A percentile compares a stretch with the other conserved stretches of the same genome.
These are phyloP conservation scores for Papilio demoleus DNA, from an alignment of 2,888 invertebrate species.

Conservation along the genomic window DNA sequence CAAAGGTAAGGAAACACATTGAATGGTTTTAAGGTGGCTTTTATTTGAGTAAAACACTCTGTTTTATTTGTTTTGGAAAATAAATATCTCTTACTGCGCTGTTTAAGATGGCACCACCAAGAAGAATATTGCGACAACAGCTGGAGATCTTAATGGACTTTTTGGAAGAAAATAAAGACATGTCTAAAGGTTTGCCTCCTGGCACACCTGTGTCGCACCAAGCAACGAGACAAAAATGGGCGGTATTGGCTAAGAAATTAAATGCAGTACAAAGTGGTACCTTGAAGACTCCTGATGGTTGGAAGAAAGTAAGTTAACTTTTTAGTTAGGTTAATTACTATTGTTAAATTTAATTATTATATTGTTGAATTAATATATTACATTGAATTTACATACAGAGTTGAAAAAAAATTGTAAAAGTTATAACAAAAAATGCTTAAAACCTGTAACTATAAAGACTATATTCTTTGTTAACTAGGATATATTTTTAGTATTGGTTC, in stretches of 20 bases:
- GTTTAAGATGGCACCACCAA: slow-evolving; percentile 73
- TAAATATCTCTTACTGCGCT: slow-evolving; percentile 36
- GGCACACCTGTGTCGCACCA: slow-evolving; percentile 63
- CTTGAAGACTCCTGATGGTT: slow-evolving; percentile 67
- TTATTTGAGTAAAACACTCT: background rate
- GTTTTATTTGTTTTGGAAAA: slow-evolving; percentile 4
- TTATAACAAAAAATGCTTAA: slow-evolving; percentile 2
- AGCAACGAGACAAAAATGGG: slow-evolving; percentile 67
- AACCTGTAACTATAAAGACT: too few relatives aligned
- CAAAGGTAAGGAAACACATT: slow-evolving; percentile 29
- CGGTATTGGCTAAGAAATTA: slow-evolving; percentile 64
- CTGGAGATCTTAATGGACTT: slow-evolving; percentile 70
- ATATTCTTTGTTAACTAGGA: slow-evolving; percentile 33
- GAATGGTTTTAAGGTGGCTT: background rate
- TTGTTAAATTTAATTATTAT: background rate
- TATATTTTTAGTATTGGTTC: slow-evolving; percentile 69
- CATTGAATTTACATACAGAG: background rate
- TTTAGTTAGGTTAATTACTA: background rate
- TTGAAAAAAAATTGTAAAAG: background rate
- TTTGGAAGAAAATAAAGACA: slow-evolving; percentile 67
- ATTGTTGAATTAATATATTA: background rate
- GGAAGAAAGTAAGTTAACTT: slow-evolving; percentile 66
- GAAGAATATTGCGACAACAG: slow-evolving; percentile 66
- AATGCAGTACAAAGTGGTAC: slow-evolving; percentile 67
- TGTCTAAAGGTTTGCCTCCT: slow-evolving; percentile 63